These are phyloP conservation scores for Maconellicoccus hirsutus DNA, from an alignment of 1,140 invertebrate species.

Conservation along the genomic window DNA sequence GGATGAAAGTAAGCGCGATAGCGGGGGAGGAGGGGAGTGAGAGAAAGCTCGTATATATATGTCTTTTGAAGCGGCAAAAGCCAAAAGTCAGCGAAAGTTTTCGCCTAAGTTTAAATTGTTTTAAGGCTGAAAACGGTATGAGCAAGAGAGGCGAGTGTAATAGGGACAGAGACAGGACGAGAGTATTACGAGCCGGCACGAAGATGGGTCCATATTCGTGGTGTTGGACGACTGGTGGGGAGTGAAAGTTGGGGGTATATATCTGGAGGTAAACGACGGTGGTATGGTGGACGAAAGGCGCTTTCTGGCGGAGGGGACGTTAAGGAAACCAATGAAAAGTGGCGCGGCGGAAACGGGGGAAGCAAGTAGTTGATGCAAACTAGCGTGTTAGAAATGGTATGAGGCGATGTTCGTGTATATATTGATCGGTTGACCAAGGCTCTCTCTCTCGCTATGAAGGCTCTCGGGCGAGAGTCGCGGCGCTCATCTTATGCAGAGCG, in stretches of 20 bases:
- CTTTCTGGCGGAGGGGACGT: not conserved
- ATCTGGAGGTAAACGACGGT: not conserved
- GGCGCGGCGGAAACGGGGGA: not conserved
- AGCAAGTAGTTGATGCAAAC: conserved; percentile 19
- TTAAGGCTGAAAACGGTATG: conserved; percentile 1
- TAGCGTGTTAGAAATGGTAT: conserved; percentile 18
- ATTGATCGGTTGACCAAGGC: conserved; percentile 20
- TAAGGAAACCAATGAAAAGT: conserved; percentile 10
- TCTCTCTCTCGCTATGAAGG: not conserved
- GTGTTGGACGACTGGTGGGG: not conserved
- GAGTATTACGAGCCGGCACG: not conserved
- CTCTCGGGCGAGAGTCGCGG: not conserved
- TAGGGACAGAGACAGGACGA: not conserved
- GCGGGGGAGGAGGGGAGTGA: not conserved
- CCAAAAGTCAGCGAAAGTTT: conserved; percentile 19
- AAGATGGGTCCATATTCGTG: not conserved
- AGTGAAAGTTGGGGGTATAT: not conserved
- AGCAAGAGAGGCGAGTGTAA: not conserved
- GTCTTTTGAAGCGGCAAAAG: conserved; percentile 11
- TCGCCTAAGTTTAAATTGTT: conserved; percentile 17
- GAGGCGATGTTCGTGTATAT: conserved; percentile 22
- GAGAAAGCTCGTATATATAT: not conserved
- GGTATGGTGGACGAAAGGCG: not conserved
- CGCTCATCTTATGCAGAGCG: not conserved
- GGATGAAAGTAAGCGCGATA: too few relatives aligned